Conservation (phyloP, 30 jellyfish, hydroid and myxozoan genomes). For the Cassiopea andromeda region DNA sequence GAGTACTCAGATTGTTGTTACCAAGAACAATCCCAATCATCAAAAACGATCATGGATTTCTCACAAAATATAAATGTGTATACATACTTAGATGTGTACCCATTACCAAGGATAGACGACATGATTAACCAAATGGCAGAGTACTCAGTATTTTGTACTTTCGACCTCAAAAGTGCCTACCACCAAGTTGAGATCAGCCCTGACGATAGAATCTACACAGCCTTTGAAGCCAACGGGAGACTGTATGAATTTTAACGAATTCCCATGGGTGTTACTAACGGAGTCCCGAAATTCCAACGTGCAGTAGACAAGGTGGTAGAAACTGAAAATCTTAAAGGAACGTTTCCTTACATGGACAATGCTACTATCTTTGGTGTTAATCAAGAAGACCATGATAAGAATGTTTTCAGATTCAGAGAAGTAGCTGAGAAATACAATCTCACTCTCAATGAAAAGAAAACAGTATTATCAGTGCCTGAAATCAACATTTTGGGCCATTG, state of each 20-base stretch:
- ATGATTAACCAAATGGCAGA: conserved; percentile 29
- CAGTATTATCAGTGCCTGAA: conserved; percentile 32
- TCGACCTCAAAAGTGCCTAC: conserved; percentile 65
- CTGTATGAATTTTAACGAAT: conserved; percentile 3
- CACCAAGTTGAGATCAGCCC: conserved; percentile 55
- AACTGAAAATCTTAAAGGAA: conserved; percentile 19
- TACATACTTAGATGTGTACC: conserved; percentile 78
- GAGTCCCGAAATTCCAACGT: conserved; percentile 53
- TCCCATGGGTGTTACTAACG: conserved; percentile 64
- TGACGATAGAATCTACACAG: conserved; percentile 27
- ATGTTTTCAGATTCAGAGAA: conserved; percentile 41
- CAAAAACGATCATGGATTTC: conserved; percentile 64
- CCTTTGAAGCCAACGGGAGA: conserved; percentile 59
- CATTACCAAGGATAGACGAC: conserved; percentile 67
- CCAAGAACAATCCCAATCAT: conserved; percentile 31
- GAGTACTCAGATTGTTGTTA: conserved; percentile 68
- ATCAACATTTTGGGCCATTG: conserved; percentile 60
- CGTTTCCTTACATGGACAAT: conserved; percentile 59
- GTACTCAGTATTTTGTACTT: conserved; percentile 39
- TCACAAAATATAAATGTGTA: conserved; percentile 64
- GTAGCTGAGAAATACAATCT: conserved; percentile 42
- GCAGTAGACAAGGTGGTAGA: conserved; percentile 9
- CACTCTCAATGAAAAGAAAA: conserved; percentile 62
- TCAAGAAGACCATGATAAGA: conserved; percentile 46
- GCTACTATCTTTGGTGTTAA: background rate